Evolutionary conservation across 2,888 invertebrate species (phyloP).

Genomic region (Uloborus plumipes): DNA sequence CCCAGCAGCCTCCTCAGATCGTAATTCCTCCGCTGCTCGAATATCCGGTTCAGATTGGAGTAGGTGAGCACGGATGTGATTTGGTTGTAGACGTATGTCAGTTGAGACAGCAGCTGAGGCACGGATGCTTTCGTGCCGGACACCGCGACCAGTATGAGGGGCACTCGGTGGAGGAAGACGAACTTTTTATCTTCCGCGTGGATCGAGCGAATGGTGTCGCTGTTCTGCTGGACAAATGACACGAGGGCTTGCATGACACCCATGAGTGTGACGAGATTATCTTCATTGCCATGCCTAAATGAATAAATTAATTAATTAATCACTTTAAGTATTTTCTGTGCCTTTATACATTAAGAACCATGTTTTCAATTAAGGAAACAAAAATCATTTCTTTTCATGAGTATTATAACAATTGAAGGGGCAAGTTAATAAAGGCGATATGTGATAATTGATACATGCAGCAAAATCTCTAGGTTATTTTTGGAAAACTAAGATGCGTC

Average conservation of each 20-base stretch:
- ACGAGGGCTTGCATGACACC: conserved; percentile 95
- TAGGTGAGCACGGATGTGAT: conserved; percentile 92
- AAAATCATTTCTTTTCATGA: too few species aligned
- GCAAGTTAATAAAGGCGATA: too few species aligned
- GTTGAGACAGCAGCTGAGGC: conserved; percentile 60
- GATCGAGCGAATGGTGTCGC: conserved; percentile 87
- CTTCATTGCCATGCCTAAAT: conserved; percentile 89
- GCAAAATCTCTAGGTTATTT: too few species aligned
- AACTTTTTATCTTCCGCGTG: conserved; percentile 88
- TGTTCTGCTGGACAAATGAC: conserved; percentile 86
- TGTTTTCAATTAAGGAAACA: too few species aligned
- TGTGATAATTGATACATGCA: too few species aligned
- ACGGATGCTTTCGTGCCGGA: conserved; percentile 77
- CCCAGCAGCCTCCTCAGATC: conserved; percentile 83
- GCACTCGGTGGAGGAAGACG: conserved; percentile 91
- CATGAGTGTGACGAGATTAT: conserved; percentile 92
- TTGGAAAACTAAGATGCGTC: too few species aligned
- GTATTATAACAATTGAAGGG: too few species aligned
- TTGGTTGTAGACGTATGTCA: conserved; percentile 89
- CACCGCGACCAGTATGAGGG: conserved; percentile 90
- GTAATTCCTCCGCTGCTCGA: conserved; percentile 92
- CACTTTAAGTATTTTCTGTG: too few species aligned
- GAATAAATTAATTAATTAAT: neutral
- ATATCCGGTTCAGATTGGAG: conserved; percentile 88
- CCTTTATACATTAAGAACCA: too few species aligned